These are phyloP conservation scores for Gymnoscelis rufifasciata DNA, from an alignment of 2,888 invertebrate genomes.

Conservation along the genomic window DNA sequence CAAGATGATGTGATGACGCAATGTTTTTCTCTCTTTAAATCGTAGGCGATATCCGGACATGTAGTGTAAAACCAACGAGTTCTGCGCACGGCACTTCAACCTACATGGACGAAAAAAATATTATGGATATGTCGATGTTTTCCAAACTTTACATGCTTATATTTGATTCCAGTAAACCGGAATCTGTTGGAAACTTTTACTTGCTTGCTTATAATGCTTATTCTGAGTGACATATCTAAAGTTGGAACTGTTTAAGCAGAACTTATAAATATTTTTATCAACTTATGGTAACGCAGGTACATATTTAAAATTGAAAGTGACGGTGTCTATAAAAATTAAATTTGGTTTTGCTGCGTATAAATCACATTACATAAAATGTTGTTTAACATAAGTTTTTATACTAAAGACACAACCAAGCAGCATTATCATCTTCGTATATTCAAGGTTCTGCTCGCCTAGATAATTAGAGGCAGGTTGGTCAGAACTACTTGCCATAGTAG, in stretches of 20 bases:
- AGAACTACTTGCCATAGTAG: constrained; percentile 62
- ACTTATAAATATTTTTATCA: too few species aligned
- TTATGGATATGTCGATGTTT: constrained; percentile 53
- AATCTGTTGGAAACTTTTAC: too few species aligned
- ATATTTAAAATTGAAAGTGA: too few species aligned
- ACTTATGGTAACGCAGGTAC: too few species aligned
- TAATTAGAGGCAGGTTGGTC: constrained; percentile 61
- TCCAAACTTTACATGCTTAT: constrained; percentile 12
- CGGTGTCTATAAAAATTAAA: too few species aligned
- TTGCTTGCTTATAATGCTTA: too few species aligned
- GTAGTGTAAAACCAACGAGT: constrained; percentile 46
- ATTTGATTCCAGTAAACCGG: not conserved
- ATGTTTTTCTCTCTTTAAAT: constrained; percentile 55
- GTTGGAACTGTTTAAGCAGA: too few species aligned
- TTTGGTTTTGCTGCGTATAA: not conserved
- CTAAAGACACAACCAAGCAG: not conserved
- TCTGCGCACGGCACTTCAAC: constrained; percentile 74
- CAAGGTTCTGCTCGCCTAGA: constrained; percentile 56
- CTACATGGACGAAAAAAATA: constrained; percentile 66
- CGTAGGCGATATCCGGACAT: constrained; percentile 69
- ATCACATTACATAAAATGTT: constrained; percentile 29
- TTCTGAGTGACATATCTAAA: too few species aligned
- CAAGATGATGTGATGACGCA: constrained; percentile 54
- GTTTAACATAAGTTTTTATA: constrained; percentile 30
- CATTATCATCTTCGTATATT: constrained; percentile 54